Evolutionary conservation across 2,888 invertebrate genomes (phyloP).

Genomic region (Sisyra terminalis): DNA sequence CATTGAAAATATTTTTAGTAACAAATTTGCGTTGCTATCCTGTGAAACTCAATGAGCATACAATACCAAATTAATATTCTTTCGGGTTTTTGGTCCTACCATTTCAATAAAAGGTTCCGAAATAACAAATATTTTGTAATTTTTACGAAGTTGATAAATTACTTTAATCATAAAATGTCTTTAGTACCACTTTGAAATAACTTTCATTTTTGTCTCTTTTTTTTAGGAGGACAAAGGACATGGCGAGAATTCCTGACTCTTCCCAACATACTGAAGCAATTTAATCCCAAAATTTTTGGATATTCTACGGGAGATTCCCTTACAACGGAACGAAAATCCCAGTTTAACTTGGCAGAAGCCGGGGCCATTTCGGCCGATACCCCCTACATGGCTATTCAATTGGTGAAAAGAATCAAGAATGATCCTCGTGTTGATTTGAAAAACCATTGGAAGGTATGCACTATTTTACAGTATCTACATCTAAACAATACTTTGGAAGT

Average conservation of each 20-base stretch:
- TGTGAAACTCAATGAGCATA: too few relatives aligned
- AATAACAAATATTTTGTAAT: too few relatives aligned
- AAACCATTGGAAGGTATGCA: constrained; percentile 42
- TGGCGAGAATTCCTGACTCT: constrained; percentile 37
- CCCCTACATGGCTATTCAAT: constrained; percentile 35
- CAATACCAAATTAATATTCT: too few relatives aligned
- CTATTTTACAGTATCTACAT: not conserved
- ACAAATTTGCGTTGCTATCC: too few relatives aligned
- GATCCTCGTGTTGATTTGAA: constrained; percentile 35
- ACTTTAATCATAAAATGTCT: too few relatives aligned
- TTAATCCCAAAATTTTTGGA: constrained; percentile 44
- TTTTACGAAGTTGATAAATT: too few relatives aligned
- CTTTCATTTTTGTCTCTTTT: too few relatives aligned
- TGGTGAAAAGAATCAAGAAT: constrained; percentile 32
- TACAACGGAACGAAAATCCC: constrained; percentile 25
- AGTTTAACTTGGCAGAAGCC: constrained; percentile 41
- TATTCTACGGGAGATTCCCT: constrained; percentile 35
- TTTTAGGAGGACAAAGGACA: constrained; percentile 31
- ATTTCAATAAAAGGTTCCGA: too few relatives aligned
- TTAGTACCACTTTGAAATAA: too few relatives aligned
- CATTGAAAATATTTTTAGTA: too few relatives aligned
- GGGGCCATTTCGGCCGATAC: constrained; percentile 39
- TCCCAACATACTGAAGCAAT: constrained; percentile 43
- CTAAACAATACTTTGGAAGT: not conserved
- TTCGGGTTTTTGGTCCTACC: too few relatives aligned